A percentile compares a stretch with the other conserved stretches of the same genome.
These are phyloP conservation scores for Rhyacophila brunnea DNA, from an alignment of 1,140 invertebrate species.

Conservation along the genomic window DNA sequence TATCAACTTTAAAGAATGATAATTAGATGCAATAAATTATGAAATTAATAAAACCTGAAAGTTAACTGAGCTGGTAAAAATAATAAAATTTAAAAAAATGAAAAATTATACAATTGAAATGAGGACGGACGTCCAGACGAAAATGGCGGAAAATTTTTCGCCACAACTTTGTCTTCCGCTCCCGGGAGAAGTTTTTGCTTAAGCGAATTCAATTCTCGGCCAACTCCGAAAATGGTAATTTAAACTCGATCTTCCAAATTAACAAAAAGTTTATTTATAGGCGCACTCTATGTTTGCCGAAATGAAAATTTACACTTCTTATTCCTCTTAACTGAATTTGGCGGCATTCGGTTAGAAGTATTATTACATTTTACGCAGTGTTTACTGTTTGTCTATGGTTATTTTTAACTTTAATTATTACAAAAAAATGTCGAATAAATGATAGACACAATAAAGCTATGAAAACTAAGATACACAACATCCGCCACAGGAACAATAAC, in stretches of 20 bases:
- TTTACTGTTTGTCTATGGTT: no score
- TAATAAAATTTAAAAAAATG: no score
- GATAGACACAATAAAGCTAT: no score
- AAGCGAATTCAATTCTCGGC: conserved; percentile 18
- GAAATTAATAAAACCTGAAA: no score
- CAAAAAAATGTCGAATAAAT: no score
- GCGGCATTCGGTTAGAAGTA: background rate
- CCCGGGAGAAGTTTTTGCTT: conserved; percentile 3
- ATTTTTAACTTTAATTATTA: no score
- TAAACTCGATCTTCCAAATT: conserved; percentile 7
- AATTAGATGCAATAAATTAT: no score
- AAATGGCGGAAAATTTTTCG: conserved; percentile 18
- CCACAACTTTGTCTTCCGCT: conserved; percentile 1
- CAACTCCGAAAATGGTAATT: conserved; percentile 21
- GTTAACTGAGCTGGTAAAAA: no score
- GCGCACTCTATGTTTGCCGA: background rate
- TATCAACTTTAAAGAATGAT: no score
- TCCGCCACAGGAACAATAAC: no score
- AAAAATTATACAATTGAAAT: conserved; percentile 8
- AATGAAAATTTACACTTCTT: background rate
- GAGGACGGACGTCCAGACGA: conserved; percentile 2
- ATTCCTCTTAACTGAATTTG: background rate
- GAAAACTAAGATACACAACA: no score
- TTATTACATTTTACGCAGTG: no score
- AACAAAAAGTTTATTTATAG: background rate